Evolutionary conservation across 2,113 vertebrate species (phyloP), one percentile per base, ranked within the genome.

Genomic region (Cyprinus carpio): DNA sequence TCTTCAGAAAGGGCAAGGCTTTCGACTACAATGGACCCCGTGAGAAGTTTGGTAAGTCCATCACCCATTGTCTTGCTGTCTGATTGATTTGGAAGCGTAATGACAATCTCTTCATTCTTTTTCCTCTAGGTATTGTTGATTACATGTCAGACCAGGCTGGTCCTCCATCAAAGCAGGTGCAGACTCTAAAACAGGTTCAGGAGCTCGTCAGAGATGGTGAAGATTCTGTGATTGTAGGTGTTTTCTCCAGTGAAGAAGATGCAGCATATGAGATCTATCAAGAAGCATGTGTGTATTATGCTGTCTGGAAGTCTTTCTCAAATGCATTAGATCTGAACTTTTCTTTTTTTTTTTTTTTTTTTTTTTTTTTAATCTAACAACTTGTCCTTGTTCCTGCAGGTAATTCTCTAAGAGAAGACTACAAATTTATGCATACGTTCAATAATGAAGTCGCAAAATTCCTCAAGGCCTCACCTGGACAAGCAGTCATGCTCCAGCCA

Each of bases 121-220:
- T 77, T 51, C 46, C 56, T 60, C 0, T 79, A 99, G 98, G 98
- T 75, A 99, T 99, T 12, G 94, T 98, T 0, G 95, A 97, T 84
- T 95, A 96, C 92, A 99, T 99, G 97, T 91, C 91, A 8, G 97
- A 99, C 82, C 98, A 99, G 87, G 94, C 97, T 1, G 98, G 97
- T 4, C 96, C 97, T 86, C 98, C 98, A 20, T 98, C 98, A 76
- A 96, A 97, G 89, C 96, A 96, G 90, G 92, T 99, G 31, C 94
- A 95, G 89, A 91, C 94, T 65, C 89, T 89, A 13, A 99, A 98
- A 89, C 98, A 98, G 90, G 95, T 98, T 29, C 97, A 98, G 88
- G 98, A 99, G 89, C 92, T 98, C 82, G 84, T 97, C 76, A 98
- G 93, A 89, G 97, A 99, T 16, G 96, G 97, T 0, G 97, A 98